phyloP scores from a whole-genome alignment of 1,140 invertebrate genomes.

The Cherax quadricarinatus region DNA sequence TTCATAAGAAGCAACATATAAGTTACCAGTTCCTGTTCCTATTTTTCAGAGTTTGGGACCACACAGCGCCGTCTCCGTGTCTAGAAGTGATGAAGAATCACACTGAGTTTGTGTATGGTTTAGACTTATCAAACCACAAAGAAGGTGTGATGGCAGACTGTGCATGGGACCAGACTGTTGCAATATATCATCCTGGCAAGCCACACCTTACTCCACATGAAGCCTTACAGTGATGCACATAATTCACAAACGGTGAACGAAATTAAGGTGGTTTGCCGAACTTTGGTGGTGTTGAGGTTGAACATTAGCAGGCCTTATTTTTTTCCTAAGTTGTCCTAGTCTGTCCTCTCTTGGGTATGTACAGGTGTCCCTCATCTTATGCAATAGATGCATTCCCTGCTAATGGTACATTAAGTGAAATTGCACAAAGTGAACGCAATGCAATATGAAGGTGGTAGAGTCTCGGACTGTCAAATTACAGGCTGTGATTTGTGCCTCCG shows the following conservation, averaged over 20 bases:
- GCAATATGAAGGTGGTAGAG: too few species aligned
- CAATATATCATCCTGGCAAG: constrained; percentile 21
- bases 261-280: not conserved
- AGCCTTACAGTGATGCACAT: not conserved
- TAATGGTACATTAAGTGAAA: too few species aligned
- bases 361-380: too few species aligned
- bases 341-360: too few species aligned
- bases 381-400: too few species aligned
- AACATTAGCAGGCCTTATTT: too few species aligned
- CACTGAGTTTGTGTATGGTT: constrained; percentile 56
- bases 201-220: not conserved
- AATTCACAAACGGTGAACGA: too few species aligned
- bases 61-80: constrained; percentile 15
- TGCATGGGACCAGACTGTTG: constrained; percentile 56
- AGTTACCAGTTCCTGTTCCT: not conserved
- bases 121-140: constrained; percentile 51
- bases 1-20: not conserved
- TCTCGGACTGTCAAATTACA: too few species aligned
- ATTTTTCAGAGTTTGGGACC: constrained; percentile 52
- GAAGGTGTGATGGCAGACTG: constrained; percentile 47
- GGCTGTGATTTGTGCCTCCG: too few species aligned
- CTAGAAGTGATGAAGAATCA: constrained; percentile 17
- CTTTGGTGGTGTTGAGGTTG: too few species aligned
- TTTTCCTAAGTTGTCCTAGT: too few species aligned
- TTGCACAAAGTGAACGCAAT: too few species aligned